Evolutionary conservation across 2,113 vertebrate genomes (phyloP).

Genomic region (Notothenia rossii): DNA sequence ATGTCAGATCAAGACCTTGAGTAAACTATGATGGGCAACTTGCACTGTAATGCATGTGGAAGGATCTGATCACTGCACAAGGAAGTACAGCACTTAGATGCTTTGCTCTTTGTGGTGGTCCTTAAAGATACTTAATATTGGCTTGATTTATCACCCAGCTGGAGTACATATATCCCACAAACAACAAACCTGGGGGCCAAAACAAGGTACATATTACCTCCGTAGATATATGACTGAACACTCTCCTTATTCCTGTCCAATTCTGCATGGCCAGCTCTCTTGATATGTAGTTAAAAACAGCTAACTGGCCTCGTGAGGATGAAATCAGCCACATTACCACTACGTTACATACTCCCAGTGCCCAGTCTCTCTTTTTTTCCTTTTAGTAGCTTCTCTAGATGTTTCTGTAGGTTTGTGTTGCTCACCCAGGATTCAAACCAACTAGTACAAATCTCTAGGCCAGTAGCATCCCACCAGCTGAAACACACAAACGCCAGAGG

Average conservation of each 20-base stretch:
- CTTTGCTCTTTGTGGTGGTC: not conserved
- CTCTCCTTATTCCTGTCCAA: not conserved
- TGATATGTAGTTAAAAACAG: conserved; percentile 15
- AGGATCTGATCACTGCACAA: not conserved
- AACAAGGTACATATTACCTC: not conserved
- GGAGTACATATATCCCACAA: not conserved
- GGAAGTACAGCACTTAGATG: not conserved
- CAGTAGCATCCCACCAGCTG: not conserved
- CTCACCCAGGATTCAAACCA: not conserved
- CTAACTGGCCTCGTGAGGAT: conserved; percentile 7
- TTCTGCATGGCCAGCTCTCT: not conserved
- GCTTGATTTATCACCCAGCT: not conserved
- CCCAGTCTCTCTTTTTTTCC: conserved; percentile 2
- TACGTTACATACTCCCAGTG: not conserved
- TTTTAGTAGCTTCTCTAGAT: not conserved
- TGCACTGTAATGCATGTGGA: not conserved
- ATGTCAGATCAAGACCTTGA: conserved; percentile 8
- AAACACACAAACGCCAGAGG: not conserved
- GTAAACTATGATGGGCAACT: not conserved
- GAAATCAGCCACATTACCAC: conserved; percentile 30
- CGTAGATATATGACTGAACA: not conserved
- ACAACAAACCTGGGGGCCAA: not conserved
- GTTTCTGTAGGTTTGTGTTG: not conserved
- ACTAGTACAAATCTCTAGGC: not conserved
- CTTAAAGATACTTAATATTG: not conserved